phyloP scores from a whole-genome alignment of 2,797 vertebrate species.

The Neosalanx taihuensis region DNA sequence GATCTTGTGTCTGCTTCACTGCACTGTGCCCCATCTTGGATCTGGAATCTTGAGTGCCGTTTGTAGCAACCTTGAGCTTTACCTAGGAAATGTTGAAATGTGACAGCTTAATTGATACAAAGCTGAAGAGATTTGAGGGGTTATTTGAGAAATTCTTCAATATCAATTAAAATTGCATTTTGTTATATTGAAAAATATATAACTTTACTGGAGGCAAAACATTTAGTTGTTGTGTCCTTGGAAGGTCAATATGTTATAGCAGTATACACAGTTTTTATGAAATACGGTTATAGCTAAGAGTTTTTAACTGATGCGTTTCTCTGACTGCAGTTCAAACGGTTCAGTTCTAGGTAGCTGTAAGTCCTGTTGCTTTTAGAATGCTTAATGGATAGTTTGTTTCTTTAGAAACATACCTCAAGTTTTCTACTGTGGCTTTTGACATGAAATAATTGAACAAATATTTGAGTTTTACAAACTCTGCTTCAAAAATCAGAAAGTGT shows the following conservation, averaged over 20 bases:
- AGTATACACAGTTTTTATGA: not conserved
- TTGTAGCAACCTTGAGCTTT: not conserved
- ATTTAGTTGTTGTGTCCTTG: not conserved
- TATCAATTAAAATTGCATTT: not conserved
- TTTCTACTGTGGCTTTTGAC: not conserved
- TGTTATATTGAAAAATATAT: not conserved
- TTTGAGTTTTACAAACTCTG: no score
- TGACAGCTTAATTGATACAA: slow-evolving; percentile 3
- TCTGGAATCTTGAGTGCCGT: not conserved
- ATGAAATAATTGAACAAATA: no score
- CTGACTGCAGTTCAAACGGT: not conserved
- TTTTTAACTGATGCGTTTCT: not conserved
- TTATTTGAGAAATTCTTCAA: not conserved
- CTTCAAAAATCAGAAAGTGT: no score
- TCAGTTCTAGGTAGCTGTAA: not conserved
- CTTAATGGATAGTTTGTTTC: not conserved
- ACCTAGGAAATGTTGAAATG: not conserved
- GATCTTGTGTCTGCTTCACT: not conserved
- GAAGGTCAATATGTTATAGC: not conserved
- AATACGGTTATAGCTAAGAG: not conserved
- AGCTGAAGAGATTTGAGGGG: not conserved
- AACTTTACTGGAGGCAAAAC: not conserved
- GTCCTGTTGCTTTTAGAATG: not conserved
- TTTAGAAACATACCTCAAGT: not conserved
- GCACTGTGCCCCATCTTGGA: no score